phyloP scores from a whole-genome alignment of 2,113 vertebrate genomes.

The Ailuropoda melanoleuca region DNA sequence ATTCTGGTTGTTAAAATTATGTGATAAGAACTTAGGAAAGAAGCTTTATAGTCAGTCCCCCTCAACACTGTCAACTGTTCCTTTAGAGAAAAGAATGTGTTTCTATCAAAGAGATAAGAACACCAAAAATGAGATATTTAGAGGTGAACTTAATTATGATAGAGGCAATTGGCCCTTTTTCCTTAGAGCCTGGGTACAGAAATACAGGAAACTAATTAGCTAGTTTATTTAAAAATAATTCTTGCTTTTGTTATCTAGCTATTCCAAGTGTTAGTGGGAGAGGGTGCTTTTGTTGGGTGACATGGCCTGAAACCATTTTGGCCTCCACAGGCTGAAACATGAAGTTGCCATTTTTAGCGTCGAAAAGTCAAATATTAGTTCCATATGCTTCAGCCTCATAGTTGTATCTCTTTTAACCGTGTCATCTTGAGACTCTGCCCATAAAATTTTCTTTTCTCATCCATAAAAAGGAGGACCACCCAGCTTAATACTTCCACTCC shows the following conservation, averaged over 20 bases:
- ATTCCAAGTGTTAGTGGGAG: neutral
- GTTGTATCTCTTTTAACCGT: neutral
- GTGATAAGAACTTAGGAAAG: neutral
- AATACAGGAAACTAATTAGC: neutral
- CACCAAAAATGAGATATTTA: neutral
- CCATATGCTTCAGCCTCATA: neutral
- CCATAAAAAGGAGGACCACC: neutral
- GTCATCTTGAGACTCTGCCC: neutral
- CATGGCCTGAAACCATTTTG: neutral
- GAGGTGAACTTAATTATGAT: neutral
- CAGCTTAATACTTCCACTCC: neutral
- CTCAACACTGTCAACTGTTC: neutral
- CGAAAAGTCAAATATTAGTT: neutral
- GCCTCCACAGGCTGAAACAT: neutral
- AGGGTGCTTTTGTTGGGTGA: neutral
- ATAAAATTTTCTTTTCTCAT: neutral
- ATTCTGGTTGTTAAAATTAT: neutral
- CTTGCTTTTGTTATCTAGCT: neutral
- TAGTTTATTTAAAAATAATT: neutral
- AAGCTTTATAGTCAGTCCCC: neutral
- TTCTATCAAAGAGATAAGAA: neutral
- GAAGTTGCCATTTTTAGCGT: neutral
- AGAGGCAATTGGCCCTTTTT: neutral
- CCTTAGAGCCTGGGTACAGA: neutral
- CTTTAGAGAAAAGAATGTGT: neutral